A percentile compares a stretch with the other conserved stretches of the same genome.
Evolutionary conservation across 2,888 invertebrate genomes (phyloP).

Genomic region (Mesorhabditis belari): DNA sequence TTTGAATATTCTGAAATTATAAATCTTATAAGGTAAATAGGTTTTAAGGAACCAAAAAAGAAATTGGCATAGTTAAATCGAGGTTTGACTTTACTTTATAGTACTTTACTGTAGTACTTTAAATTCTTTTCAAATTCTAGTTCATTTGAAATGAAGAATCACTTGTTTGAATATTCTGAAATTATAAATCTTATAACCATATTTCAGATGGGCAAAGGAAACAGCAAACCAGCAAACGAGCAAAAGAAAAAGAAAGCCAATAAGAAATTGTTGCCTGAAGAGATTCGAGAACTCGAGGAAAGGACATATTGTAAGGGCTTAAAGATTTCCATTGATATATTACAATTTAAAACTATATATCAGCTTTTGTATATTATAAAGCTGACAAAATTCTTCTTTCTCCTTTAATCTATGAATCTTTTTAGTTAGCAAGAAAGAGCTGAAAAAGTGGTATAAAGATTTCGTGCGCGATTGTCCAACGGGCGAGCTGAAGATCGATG

Average conservation of each 20-base stretch:
- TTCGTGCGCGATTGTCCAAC: slow-evolving; percentile 57
- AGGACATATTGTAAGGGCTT: slow-evolving; percentile 41
- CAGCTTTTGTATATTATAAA: neutral
- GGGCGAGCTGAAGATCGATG: slow-evolving; percentile 55
- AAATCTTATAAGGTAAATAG: no score
- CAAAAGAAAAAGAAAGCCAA: slow-evolving; percentile 44
- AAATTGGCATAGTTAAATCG: no score
- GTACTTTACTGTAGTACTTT: no score
- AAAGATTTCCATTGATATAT: neutral
- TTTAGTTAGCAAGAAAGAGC: slow-evolving; percentile 55
- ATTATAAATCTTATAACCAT: no score
- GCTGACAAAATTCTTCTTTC: neutral
- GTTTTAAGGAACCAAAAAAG: no score
- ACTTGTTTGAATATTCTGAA: no score
- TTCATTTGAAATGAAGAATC: no score
- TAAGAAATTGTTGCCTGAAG: slow-evolving; percentile 44
- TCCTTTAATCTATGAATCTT: slow-evolving; percentile 9
- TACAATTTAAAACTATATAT: neutral
- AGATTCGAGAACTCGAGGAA: slow-evolving; percentile 38
- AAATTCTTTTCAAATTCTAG: no score
- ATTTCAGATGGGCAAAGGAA: slow-evolving; percentile 38
- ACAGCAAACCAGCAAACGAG: slow-evolving; percentile 25
- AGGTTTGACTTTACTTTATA: no score
- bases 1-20: no score
- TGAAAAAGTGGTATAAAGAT: slow-evolving; percentile 57